Percentiles rank a stretch among this genome's conserved stretches.
phyloP scores from a whole-genome alignment of 2,113 vertebrate genomes.

The Xyliphius kryptos region DNA sequence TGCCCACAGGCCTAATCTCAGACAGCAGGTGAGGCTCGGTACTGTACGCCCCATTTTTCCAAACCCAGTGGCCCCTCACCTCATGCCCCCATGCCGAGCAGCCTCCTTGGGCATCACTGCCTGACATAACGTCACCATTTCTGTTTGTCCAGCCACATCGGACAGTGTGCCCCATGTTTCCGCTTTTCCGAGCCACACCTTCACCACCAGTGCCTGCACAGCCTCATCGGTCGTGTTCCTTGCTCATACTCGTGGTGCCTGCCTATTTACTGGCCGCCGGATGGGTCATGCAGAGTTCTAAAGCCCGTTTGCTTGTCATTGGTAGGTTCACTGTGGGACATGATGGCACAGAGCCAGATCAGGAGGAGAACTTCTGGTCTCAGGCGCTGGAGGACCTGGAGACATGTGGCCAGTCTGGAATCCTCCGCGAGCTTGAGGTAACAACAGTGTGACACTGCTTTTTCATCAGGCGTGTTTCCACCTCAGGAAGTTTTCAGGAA shows the following conservation, averaged over 20 bases:
- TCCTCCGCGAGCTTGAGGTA: constrained; percentile 97
- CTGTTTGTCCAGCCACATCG: constrained; percentile 32
- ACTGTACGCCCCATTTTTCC: constrained; percentile 31
- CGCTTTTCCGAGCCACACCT: constrained; percentile 23
- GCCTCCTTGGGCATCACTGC: constrained; percentile 28
- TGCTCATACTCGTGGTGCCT: constrained; percentile 38
- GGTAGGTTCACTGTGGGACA: constrained; percentile 78
- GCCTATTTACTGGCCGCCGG: constrained; percentile 42
- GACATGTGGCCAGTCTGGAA: constrained; percentile 95
- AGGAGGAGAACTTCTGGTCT: constrained; percentile 98
- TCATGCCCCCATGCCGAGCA: constrained; percentile 24
- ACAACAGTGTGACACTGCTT: constrained; percentile 13
- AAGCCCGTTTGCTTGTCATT: constrained; percentile 10
- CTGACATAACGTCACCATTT: constrained; percentile 32
- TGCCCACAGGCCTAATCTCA: constrained; percentile 66
- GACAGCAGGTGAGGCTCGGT: constrained; percentile 64
- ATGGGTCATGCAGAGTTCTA: background rate
- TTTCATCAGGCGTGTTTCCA: background rate
- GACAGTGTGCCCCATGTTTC: constrained; percentile 35
- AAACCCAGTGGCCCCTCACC: constrained; percentile 33
- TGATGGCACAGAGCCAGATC: constrained; percentile 83
- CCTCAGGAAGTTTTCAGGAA: background rate
- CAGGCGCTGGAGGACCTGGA: constrained; percentile 96
- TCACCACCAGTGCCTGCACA: constrained; percentile 36
- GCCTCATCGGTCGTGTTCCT: constrained; percentile 34